Percentiles rank a stretch among this genome's conserved stretches.
These are phyloP conservation scores for Sceliomorpha sp. DNA, from an alignment of 2,888 invertebrate species.

Conservation along the genomic window DNA sequence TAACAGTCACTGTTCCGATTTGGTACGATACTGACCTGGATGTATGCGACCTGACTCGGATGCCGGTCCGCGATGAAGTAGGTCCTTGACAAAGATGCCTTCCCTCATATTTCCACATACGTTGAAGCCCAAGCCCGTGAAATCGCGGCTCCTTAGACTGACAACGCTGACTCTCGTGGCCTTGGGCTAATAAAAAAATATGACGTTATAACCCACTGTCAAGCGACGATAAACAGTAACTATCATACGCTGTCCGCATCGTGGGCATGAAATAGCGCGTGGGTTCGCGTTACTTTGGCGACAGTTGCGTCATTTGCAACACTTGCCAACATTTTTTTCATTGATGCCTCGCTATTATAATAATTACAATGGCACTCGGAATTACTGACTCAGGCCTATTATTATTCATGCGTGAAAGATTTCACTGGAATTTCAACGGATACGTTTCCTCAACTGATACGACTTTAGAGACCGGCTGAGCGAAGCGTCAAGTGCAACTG, in stretches of 20 bases:
- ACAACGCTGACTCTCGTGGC: conserved; percentile 84
- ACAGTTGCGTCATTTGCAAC: conserved; percentile 27
- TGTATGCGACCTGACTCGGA: conserved; percentile 90
- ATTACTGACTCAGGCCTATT: no score
- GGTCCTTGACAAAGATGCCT: conserved; percentile 93
- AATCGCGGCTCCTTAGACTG: conserved; percentile 91
- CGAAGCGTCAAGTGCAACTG: no score
- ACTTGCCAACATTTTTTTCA: conserved; percentile 30
- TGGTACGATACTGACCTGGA: conserved; percentile 84
- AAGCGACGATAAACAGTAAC: conserved; percentile 25
- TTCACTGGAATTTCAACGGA: no score
- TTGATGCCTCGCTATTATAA: no score
- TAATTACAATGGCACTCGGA: no score
- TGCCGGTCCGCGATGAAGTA: conserved; percentile 92
- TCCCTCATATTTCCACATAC: conserved; percentile 95
- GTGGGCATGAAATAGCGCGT: conserved; percentile 36
- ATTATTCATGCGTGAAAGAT: no score
- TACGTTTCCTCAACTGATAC: no score
- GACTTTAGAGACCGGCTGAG: no score
- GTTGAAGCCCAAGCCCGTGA: conserved; percentile 92
- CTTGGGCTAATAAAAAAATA: conserved; percentile 78
- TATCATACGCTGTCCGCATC: conserved; percentile 4
- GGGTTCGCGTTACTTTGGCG: conserved; percentile 22
- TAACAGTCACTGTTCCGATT: no score
- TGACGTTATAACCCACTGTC: conserved; percentile 31